Evolutionary conservation across 1,140 invertebrate species (phyloP).

Genomic region (Drosophila kurseongensis): DNA sequence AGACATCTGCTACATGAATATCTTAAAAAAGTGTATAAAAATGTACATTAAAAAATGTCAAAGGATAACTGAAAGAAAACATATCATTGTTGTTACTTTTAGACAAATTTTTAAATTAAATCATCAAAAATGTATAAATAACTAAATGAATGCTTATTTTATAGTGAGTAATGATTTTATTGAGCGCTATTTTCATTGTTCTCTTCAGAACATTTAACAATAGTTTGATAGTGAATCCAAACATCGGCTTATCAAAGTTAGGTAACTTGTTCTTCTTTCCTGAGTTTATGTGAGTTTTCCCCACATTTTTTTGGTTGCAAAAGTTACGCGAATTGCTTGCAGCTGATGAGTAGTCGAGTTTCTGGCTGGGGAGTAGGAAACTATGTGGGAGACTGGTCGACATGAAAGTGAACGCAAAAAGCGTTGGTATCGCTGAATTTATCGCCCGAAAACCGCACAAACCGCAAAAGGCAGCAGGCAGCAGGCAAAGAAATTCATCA

Average conservation of each 20-base stretch:
- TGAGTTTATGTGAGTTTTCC: conserved; percentile 8
- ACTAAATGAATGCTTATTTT: no score
- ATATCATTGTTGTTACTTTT: no score
- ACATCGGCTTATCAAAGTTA: not conserved
- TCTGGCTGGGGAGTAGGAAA: conserved; percentile 54
- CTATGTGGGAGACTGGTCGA: conserved; percentile 51
- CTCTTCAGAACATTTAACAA: no score
- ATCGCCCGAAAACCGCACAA: conserved; percentile 47
- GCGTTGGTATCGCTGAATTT: conserved; percentile 55
- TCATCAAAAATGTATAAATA: no score
- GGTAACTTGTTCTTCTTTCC: not conserved
- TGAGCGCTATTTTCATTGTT: no score
- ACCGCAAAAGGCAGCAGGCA: conserved; percentile 64
- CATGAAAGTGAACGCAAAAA: conserved; percentile 77
- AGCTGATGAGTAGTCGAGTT: conserved; percentile 70
- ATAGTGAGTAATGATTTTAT: no score
- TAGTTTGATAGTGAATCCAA: not conserved
- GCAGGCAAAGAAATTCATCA: conserved; percentile 76
- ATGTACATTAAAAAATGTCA: no score
- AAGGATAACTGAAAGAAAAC: no score
- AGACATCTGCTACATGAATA: not conserved
- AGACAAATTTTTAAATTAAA: no score
- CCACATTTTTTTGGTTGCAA: conserved; percentile 30
- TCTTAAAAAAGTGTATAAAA: no score
- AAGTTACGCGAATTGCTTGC: conserved; percentile 68